Percentiles rank a stretch among this genome's conserved stretches.
Conservation (phyloP, 2,113 vertebrate genomes). For the Phoxinus phoxinus region DNA sequence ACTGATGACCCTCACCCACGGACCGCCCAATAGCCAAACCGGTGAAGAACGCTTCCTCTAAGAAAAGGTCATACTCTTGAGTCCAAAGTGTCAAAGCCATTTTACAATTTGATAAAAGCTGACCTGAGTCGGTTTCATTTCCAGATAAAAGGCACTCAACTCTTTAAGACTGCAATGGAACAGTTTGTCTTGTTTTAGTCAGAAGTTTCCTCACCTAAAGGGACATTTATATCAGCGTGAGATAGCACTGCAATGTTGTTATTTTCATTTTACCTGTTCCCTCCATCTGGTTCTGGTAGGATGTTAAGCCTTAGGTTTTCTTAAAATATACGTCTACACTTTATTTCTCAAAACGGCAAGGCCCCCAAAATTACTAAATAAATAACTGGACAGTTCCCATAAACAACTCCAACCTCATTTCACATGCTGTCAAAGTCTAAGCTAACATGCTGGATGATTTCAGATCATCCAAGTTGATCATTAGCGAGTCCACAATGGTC, state of each 20-base stretch:
- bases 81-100: conserved; percentile 44
- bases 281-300: not conserved
- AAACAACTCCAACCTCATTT: not conserved
- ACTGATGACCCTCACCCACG: conserved; percentile 37
- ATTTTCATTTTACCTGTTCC: not conserved
- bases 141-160: not conserved
- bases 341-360: not conserved
- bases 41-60: conserved; percentile 23
- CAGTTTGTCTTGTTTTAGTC: not conserved
- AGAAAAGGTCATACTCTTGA: conserved; percentile 37
- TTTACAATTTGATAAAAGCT: conserved; percentile 29
- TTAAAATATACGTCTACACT: not conserved
- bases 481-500: not conserved
- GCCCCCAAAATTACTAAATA: not conserved
- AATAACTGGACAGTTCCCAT: not conserved
- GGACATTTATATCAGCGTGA: not conserved
- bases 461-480: not conserved
- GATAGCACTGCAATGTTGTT: not conserved
- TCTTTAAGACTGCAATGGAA: not conserved
- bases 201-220: not conserved
- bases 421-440: not conserved
- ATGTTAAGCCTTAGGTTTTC: not conserved
- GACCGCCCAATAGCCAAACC: conserved; percentile 14
- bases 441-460: not conserved
- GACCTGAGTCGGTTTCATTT: not conserved